Percentiles rank a stretch among this genome's conserved stretches.
These are phyloP conservation scores for Pongo abelii DNA, from an alignment of 2,113 vertebrate genomes.

Conservation along the genomic window DNA sequence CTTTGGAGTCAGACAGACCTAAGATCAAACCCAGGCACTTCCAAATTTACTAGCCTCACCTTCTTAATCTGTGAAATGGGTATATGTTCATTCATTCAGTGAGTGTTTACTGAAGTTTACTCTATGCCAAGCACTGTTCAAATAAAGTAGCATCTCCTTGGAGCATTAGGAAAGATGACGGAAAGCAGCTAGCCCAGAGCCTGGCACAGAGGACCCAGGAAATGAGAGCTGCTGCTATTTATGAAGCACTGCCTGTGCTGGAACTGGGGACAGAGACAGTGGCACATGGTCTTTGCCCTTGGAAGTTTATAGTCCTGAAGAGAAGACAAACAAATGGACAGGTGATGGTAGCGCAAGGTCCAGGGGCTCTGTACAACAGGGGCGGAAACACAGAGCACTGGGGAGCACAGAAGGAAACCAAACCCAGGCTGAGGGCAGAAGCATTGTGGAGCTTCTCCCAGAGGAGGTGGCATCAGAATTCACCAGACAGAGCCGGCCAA, in stretches of 20 bases:
- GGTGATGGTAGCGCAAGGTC: background rate
- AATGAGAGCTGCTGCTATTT: background rate
- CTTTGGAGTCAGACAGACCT: background rate
- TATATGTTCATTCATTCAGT: background rate
- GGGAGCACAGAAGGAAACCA: background rate
- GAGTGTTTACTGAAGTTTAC: background rate
- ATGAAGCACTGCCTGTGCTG: background rate
- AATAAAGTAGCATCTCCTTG: no score
- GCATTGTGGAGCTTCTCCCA: accelerated
- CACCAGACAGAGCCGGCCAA: background rate
- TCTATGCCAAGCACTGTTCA: no score
- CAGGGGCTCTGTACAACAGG: background rate
- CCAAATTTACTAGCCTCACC: background rate
- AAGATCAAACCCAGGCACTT: background rate
- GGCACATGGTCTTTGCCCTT: background rate
- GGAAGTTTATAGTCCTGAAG: background rate
- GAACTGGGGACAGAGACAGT: background rate
- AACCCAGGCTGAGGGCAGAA: background rate
- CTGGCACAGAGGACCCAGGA: accelerated
- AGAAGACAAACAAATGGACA: background rate
- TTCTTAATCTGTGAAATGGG: background rate
- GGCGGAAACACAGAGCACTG: background rate
- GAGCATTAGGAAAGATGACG: background rate
- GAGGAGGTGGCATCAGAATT: background rate
- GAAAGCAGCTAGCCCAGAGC: background rate